phyloP scores from a whole-genome alignment of 2,797 vertebrate genomes.

The Simalia tracyae region DNA sequence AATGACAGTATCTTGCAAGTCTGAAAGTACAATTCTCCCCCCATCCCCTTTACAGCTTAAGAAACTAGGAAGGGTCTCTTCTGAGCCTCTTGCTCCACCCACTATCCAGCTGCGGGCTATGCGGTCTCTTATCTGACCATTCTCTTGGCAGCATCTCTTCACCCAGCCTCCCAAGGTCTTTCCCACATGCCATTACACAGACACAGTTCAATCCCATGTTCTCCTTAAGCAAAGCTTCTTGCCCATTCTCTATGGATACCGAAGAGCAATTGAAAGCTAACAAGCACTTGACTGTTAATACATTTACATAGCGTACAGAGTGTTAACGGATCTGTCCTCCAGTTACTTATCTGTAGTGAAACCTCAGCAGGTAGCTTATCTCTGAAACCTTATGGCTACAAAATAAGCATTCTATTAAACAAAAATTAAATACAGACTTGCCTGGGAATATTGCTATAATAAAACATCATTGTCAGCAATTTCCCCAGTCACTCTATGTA shows the following conservation, averaged over 20 bases:
- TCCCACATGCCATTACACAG: too few species aligned
- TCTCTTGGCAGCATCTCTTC: too few species aligned
- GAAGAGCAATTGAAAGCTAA: slow-evolving; percentile 1
- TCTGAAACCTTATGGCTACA: slow-evolving; percentile 12
- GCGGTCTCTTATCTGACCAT: too few species aligned
- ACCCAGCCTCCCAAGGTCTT: too few species aligned
- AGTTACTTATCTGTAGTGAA: slow-evolving; percentile 20
- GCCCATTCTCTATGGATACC: neutral
- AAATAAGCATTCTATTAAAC: slow-evolving; percentile 24
- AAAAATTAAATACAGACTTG: slow-evolving; percentile 31
- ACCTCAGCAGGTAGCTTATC: slow-evolving; percentile 27
- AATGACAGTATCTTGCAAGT: too few species aligned
- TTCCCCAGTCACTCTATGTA: neutral
- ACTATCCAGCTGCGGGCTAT: too few species aligned
- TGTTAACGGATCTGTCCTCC: slow-evolving; percentile 20
- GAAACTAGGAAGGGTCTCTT: too few species aligned
- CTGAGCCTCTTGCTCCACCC: too few species aligned
- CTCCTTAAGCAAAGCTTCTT: neutral
- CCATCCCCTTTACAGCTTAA: too few species aligned
- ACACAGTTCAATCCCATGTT: neutral
- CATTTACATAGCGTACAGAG: neutral
- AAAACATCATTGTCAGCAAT: slow-evolving; percentile 8
- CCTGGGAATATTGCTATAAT: slow-evolving; percentile 16
- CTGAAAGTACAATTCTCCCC: too few species aligned
- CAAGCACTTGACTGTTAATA: slow-evolving; percentile 12